These are phyloP conservation scores for Apis florea DNA, from an alignment of 1,140 invertebrate genomes.

Conservation along the genomic window DNA sequence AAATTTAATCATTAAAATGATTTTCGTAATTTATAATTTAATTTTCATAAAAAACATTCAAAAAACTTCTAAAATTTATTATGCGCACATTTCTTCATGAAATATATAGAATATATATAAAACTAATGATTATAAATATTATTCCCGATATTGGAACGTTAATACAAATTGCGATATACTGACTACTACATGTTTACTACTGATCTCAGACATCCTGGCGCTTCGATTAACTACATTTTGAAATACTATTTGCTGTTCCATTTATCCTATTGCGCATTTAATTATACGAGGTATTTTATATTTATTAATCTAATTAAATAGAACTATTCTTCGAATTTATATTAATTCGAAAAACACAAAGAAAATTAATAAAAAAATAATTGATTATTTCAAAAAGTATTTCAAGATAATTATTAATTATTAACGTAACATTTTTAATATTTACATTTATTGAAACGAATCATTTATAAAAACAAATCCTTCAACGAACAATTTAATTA, in stretches of 20 bases:
- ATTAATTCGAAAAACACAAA: background rate
- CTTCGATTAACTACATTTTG: conserved; percentile 45
- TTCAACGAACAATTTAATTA: no score
- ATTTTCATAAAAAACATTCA: background rate
- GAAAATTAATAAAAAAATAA: no score
- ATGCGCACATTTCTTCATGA: background rate
- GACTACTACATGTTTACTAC: conserved; percentile 37
- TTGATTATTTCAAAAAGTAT: no score
- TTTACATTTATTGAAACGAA: background rate
- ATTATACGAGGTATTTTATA: conserved; percentile 3
- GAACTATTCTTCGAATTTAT: background rate
- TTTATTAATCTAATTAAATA: conserved; percentile 43
- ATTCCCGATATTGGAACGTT: conserved; percentile 1
- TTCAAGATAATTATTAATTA: no score
- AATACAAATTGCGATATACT: conserved; percentile 21
- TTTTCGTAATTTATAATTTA: background rate
- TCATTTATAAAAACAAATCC: background rate
- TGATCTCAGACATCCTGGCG: conserved; percentile 52
- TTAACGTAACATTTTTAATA: no score
- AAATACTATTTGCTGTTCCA: background rate
- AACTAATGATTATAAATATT: conserved; percentile 38
- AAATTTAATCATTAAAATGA: background rate
- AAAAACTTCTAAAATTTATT: background rate
- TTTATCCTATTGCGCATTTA: conserved; percentile 36
- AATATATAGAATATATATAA: background rate